A percentile compares a stretch with the other conserved stretches of the same genome.
Conservation (phyloP, 1,140 invertebrate species). For the Drosophila eugracilis region DNA sequence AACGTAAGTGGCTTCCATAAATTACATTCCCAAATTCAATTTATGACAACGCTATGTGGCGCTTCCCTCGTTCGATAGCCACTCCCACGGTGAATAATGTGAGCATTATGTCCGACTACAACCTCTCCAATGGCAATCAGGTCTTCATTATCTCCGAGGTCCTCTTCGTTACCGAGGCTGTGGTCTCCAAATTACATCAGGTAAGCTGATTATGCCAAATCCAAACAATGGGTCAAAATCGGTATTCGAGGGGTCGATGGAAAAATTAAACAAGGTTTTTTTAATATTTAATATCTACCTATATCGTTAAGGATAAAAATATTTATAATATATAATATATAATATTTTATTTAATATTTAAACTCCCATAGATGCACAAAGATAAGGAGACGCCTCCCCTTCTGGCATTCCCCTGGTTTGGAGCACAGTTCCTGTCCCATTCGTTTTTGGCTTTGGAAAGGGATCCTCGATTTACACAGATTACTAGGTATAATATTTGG, state of each 20-base stretch:
- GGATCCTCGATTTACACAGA: conserved; percentile 86
- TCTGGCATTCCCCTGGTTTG: conserved; percentile 88
- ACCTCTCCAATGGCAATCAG: conserved; percentile 87
- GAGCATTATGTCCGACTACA: conserved; percentile 87
- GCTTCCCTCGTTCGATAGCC: conserved; percentile 65
- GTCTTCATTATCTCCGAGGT: conserved; percentile 88
- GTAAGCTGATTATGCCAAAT: conserved; percentile 49
- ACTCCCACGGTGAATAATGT: conserved; percentile 86
- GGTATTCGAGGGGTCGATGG: no score
- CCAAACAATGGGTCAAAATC: no score
- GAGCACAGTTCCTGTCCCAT: conserved; percentile 88
- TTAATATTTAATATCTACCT: no score
- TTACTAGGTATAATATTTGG: conserved; percentile 84
- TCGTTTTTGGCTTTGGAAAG: conserved; percentile 87
- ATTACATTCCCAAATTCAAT: conserved; percentile 22
- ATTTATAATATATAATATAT: neutral
- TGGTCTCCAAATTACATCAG: conserved; percentile 87
- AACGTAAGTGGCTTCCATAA: conserved; percentile 85
- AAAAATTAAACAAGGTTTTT: no score
- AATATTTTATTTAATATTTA: neutral
- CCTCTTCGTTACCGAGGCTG: conserved; percentile 87
- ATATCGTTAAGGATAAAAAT: no score
- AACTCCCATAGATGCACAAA: conserved; percentile 84
- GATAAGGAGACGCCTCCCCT: conserved; percentile 88
- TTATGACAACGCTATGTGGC: conserved; percentile 25